A percentile compares a stretch with the other conserved stretches of the same genome.
phyloP scores from a whole-genome alignment of 2,888 invertebrate species.

The Mesorhabditis belari region DNA sequence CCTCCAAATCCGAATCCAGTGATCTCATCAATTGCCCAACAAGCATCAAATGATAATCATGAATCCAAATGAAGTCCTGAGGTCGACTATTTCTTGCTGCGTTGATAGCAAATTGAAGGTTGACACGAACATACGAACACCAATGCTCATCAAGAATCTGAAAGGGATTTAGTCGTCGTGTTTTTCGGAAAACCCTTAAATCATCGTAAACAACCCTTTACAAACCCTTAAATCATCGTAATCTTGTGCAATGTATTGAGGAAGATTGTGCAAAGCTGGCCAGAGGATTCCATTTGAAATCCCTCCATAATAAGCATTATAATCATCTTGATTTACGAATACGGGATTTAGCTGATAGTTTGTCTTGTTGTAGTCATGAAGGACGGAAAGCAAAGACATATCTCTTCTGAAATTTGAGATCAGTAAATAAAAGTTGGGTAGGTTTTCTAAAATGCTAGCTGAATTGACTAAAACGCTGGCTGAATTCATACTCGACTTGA shows the following conservation, averaged over 20 bases:
- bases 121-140: conserved; percentile 44
- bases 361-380: conserved; percentile 41
- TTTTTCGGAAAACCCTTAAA: neutral
- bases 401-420: conserved; percentile 24
- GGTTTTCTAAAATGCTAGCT: neutral
- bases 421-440: neutral
- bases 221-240: conserved; percentile 30
- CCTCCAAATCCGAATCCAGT: conserved; percentile 42
- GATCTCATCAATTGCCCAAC: conserved; percentile 44
- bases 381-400: conserved; percentile 40
- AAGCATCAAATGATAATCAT: conserved; percentile 47
- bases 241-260: conserved; percentile 40
- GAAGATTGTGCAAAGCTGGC: conserved; percentile 46
- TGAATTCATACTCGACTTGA: neutral
- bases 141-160: conserved; percentile 37
- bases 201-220: no score
- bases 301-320: conserved; percentile 44
- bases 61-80: conserved; percentile 49
- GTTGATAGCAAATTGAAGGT: conserved; percentile 44
- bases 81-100: conserved; percentile 43
- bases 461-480: no score
- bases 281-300: conserved; percentile 46
- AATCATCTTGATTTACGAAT: conserved; percentile 41
- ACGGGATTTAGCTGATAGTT: conserved; percentile 47
- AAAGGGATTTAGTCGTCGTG: neutral